Conservation (phyloP, 1,140 invertebrate species). For the Cydia fagiglandana region DNA sequence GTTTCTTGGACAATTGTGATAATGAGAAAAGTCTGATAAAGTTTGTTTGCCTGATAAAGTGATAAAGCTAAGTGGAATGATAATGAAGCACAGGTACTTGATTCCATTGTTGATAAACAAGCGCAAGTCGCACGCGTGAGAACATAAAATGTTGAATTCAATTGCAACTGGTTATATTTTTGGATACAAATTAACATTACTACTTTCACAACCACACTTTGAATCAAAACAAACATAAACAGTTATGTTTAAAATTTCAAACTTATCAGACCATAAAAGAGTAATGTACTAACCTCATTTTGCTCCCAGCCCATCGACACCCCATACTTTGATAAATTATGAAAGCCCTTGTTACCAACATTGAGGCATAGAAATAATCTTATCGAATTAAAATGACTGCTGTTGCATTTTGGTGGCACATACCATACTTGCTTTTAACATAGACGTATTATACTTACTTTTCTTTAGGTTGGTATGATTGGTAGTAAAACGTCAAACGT, state of each 20-base stretch:
- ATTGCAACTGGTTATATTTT: neutral
- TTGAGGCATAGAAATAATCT: no score
- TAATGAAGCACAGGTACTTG: conserved; percentile 20
- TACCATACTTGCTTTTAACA: no score
- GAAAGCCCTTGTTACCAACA: no score
- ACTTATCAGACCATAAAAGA: conserved; percentile 16
- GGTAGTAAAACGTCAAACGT: no score
- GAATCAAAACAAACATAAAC: neutral
- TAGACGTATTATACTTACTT: no score
- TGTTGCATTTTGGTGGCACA: no score
- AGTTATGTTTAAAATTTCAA: conserved; percentile 1
- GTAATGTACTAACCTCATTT: conserved; percentile 7
- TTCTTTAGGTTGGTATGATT: no score
- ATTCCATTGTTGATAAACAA: conserved; percentile 26
- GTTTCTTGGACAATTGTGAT: conserved; percentile 24
- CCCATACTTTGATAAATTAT: no score
- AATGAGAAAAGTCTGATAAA: conserved; percentile 10
- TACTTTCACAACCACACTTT: neutral
- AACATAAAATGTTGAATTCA: neutral
- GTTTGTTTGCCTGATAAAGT: conserved; percentile 16
- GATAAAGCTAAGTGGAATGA: conserved; percentile 30
- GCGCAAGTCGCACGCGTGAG: neutral
- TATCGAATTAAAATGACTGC: no score
- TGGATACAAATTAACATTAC: neutral
- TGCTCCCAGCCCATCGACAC: no score